Evolutionary conservation across 2,113 vertebrate species (phyloP).

Genomic region (Hippolais icterina): DNA sequence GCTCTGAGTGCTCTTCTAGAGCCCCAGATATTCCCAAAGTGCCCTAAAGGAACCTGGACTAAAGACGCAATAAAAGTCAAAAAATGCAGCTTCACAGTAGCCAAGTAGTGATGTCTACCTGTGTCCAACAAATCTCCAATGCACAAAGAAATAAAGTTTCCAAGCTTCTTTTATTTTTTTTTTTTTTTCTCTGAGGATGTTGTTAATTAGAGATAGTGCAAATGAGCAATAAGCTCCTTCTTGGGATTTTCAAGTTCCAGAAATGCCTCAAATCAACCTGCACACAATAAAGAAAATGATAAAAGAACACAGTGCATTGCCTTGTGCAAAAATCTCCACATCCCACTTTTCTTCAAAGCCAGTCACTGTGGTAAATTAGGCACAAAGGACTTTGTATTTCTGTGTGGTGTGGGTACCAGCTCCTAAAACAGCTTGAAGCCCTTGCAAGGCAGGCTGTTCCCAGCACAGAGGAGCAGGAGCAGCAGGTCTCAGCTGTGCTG

Average conservation of each 20-base stretch:
- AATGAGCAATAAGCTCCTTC: background rate
- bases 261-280: background rate
- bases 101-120: background rate
- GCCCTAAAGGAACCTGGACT: background rate
- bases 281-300: background rate
- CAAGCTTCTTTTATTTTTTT: background rate
- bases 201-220: background rate
- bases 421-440: background rate
- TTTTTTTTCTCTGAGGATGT: background rate
- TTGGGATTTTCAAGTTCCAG: background rate
- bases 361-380: background rate
- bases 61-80: background rate
- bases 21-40: background rate
- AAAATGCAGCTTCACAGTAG: background rate
- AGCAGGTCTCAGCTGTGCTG: background rate
- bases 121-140: background rate
- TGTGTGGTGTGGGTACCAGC: background rate
- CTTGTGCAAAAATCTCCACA: background rate
- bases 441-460: background rate
- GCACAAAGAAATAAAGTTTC: background rate
- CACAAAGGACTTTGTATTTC: background rate
- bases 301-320: background rate
- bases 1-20: background rate
- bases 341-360: background rate
- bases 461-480: background rate